These are phyloP conservation scores for Corbicula japonica DNA, from an alignment of 2,888 invertebrate genomes.

Conservation along the genomic window DNA sequence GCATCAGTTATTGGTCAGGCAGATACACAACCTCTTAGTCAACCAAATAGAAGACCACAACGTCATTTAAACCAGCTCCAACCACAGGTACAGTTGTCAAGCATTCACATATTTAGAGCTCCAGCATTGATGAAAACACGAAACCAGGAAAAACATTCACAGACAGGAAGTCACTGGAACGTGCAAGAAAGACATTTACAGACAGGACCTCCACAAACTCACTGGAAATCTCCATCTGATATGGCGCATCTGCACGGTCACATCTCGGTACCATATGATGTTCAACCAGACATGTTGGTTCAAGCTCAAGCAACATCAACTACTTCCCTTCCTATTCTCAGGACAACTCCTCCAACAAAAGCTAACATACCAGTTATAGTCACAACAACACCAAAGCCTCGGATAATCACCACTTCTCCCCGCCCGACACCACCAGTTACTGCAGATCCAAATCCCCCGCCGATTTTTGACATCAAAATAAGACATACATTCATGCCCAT, in stretches of 20 bases:
- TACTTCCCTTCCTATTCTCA: not conserved
- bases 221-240: conserved; percentile 16
- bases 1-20: not conserved
- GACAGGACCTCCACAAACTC: conserved; percentile 6
- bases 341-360: not conserved
- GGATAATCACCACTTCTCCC: conserved; percentile 25
- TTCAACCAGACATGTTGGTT: not conserved
- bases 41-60: not conserved
- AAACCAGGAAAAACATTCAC: not conserved
- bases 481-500: conserved; percentile 62
- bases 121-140: conserved; percentile 14
- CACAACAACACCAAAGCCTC: not conserved
- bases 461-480: conserved; percentile 59
- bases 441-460: conserved; percentile 59
- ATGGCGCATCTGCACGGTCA: conserved; percentile 24
- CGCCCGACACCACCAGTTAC: conserved; percentile 38
- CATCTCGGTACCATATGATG: conserved; percentile 20
- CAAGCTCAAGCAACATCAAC: not conserved
- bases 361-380: conserved; percentile 7
- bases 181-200: not conserved
- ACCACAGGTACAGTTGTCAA: conserved; percentile 21
- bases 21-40: not conserved
- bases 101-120: conserved; percentile 29
- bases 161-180: no score
- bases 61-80: conserved; percentile 2